Evolutionary conservation across 2,113 vertebrate species (phyloP), one percentile per base, ranked within the genome.

Genomic region (Stegastes partitus): DNA sequence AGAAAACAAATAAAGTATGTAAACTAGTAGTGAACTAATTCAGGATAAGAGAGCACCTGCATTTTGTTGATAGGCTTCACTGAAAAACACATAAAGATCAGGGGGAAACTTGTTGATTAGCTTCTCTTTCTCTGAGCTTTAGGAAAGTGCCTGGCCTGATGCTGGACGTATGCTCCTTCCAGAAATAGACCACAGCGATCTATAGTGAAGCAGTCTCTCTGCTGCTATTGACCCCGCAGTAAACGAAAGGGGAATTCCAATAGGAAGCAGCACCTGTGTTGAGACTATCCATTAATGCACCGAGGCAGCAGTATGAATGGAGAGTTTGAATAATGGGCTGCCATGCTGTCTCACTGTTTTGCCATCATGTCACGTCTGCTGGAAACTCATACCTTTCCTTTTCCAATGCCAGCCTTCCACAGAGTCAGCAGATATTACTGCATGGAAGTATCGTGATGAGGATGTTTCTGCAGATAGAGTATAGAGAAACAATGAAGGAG

Each of bases 201-300:
- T 56, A 91, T 91, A 68, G 74, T 0, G 55, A 68, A 87, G 67
- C 85, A 31, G 74, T 74, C 68, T 68, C 82, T 74, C 73, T 70
- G 77, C 86, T 3, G 57, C 62, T 77, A 70, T 81, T 87, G 88
- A 90, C 87, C 88, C 62, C 18, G 11, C 65, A 22, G 79, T 53
- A 69, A 87, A 90, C 79, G 57, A 54, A 91, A 91, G 90, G 86
- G 89, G 92, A 93, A 93, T 92, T 91, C 87, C 87, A 93, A 91
- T 91, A 79, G 74, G 82, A 81, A 77, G 74, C 76, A 77, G 78
- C 80, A 74, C 61, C 83, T 56, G 75, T 15, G 77, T 53, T 45
- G 68, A 81, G 65, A 54, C 73, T 19, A 59, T 84, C 68, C 81
- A 85, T 88, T 90, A 89, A 81, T 81, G 66, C 82, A 54, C 68